Conservation (phyloP, 1,140 invertebrate genomes). For the Hermetia illucens region DNA sequence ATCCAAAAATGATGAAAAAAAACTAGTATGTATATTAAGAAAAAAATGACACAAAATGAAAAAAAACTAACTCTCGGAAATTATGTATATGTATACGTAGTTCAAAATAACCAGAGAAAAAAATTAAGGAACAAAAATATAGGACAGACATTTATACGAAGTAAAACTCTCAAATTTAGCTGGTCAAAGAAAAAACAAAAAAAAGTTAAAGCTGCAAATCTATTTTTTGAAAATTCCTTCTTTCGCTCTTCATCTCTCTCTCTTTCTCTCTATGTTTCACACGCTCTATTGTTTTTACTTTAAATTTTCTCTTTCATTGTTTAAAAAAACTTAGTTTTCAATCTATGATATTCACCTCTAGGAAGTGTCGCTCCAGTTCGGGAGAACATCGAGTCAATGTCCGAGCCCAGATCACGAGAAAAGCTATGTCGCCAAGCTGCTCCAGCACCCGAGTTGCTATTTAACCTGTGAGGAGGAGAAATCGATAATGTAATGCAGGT, state of each 20-base stretch:
- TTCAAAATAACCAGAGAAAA: not conserved
- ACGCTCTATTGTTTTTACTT: not conserved
- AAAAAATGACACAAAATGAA: not conserved
- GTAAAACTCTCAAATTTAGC: not conserved
- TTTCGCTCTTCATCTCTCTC: too few relatives aligned
- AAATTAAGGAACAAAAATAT: not conserved
- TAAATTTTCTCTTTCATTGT: not conserved
- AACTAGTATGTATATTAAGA: not conserved
- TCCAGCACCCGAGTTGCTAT: constrained; percentile 23
- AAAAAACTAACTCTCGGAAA: not conserved
- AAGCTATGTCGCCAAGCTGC: constrained; percentile 42
- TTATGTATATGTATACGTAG: not conserved
- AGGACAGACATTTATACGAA: not conserved
- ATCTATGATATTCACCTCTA: constrained; percentile 40
- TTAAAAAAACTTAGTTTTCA: constrained; percentile 28
- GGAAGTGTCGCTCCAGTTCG: constrained; percentile 40
- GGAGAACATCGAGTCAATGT: constrained; percentile 40
- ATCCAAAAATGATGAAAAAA: not conserved
- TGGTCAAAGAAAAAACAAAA: too few relatives aligned
- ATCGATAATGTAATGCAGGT: not conserved
- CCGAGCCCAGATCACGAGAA: constrained; percentile 37
- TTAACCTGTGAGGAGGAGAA: constrained; percentile 18
- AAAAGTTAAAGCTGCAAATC: too few relatives aligned
- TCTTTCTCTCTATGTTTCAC: too few relatives aligned
- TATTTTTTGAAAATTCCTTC: not conserved